Conservation (phyloP, 2,113 vertebrate genomes). For the Sitta europaea region DNA sequence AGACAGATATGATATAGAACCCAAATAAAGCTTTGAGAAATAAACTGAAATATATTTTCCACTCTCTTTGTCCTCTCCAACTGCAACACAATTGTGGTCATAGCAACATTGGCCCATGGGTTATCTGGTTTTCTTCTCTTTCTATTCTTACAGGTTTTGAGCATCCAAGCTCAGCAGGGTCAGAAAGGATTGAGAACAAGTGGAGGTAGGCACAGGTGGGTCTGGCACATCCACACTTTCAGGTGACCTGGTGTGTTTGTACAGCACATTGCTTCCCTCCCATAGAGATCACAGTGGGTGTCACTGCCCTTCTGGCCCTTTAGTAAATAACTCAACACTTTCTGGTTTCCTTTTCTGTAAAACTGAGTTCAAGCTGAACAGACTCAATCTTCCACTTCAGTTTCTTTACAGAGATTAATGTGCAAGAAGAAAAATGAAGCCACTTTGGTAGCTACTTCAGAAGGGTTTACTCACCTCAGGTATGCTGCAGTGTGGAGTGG, state of each 20-base stretch:
- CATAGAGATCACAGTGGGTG: rapidly evolving
- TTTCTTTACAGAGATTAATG: not conserved
- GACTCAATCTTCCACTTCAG: not conserved
- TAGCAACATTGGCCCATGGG: not conserved
- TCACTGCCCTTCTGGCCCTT: not conserved
- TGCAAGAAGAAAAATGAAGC: not conserved
- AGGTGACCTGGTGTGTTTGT: not conserved
- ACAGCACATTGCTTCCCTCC: not conserved
- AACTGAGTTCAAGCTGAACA: not conserved
- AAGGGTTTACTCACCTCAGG: not conserved
- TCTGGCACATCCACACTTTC: not conserved
- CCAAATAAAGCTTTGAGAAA: not conserved
- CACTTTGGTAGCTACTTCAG: not conserved
- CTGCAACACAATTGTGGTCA: not conserved
- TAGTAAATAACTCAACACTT: not conserved
- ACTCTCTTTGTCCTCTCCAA: not conserved
- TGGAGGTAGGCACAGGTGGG: not conserved
- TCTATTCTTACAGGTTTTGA: not conserved
- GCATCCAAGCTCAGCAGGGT: not conserved
- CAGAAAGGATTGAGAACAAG: not conserved
- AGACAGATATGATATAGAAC: not conserved
- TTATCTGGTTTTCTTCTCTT: not conserved
- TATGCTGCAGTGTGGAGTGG: not conserved
- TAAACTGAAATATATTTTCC: not conserved
- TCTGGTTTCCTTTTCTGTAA: not conserved